Evolutionary conservation across 2,888 invertebrate genomes (phyloP).

Genomic region (Noctua janthina): DNA sequence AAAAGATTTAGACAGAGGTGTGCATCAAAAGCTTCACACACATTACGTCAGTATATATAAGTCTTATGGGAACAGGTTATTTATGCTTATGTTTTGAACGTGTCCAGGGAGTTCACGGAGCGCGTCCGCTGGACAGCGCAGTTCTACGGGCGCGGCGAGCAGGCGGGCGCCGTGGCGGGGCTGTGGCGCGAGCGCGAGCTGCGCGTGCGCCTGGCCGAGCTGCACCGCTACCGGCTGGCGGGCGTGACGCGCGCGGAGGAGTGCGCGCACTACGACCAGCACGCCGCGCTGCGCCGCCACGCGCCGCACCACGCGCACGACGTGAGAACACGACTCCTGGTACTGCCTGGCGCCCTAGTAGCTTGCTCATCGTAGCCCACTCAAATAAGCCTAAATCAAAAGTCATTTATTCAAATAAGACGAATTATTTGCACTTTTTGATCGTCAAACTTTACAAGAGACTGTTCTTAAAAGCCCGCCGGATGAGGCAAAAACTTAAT

Average conservation of each 20-base stretch:
- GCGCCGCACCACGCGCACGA: conserved; percentile 77
- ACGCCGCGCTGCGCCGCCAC: conserved; percentile 90
- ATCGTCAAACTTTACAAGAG: not conserved
- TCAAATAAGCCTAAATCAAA: conserved; percentile 25
- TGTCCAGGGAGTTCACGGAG: conserved; percentile 95
- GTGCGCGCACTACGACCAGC: conserved; percentile 71
- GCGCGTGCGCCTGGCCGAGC: conserved; percentile 95
- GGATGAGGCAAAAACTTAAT: not conserved
- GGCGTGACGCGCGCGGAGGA: conserved; percentile 92
- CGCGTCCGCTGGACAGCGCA: conserved; percentile 96
- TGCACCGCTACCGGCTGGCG: conserved; percentile 95
- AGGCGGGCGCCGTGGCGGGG: conserved; percentile 94
- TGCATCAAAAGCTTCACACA: not conserved
- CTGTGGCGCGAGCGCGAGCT: conserved; percentile 96
- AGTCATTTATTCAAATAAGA: not conserved
- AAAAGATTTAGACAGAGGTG: not conserved
- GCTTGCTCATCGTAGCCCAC: conserved; percentile 1
- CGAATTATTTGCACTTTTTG: not conserved
- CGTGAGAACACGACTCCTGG: conserved; percentile 88
- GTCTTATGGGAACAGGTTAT: not conserved
- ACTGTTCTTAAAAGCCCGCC: not conserved
- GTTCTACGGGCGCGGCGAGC: conserved; percentile 96
- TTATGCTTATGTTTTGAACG: not conserved
- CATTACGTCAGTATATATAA: not conserved
- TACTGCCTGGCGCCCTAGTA: conserved; percentile 63